Evolutionary conservation across 2,797 vertebrate genomes (phyloP).

Genomic region (Diceros bicornis): DNA sequence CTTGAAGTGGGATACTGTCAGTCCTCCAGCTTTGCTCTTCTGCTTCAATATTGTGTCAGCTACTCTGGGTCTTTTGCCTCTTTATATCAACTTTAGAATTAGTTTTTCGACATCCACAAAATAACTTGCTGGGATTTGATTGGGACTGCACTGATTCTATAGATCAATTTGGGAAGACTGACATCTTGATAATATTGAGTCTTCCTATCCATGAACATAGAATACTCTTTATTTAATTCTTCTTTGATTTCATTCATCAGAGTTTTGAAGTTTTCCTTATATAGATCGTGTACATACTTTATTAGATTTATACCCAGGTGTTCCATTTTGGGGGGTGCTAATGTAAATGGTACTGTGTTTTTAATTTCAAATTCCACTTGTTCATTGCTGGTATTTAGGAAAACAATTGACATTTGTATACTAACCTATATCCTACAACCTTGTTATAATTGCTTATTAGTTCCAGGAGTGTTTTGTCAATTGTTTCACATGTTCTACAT

Average conservation of each 20-base stretch:
- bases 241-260: conserved; percentile 26
- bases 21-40: not conserved
- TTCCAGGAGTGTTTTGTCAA: not conserved
- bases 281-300: not conserved
- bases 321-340: not conserved
- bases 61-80: not conserved
- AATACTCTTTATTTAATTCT: not conserved
- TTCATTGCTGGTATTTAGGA: not conserved
- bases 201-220: not conserved
- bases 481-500: not conserved
- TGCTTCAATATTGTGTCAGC: not conserved
- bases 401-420: not conserved
- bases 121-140: not conserved
- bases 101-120: not conserved
- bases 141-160: not conserved
- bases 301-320: not conserved
- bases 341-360: not conserved
- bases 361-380: not conserved
- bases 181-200: not conserved
- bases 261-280: not conserved
- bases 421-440: not conserved
- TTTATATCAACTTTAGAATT: not conserved
- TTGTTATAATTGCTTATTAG: not conserved
- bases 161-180: not conserved
- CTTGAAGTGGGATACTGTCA: not conserved